Percentiles rank a stretch among this genome's conserved stretches.
Conservation (phyloP, 2,113 vertebrate species). For the Nannospalax galili region DNA sequence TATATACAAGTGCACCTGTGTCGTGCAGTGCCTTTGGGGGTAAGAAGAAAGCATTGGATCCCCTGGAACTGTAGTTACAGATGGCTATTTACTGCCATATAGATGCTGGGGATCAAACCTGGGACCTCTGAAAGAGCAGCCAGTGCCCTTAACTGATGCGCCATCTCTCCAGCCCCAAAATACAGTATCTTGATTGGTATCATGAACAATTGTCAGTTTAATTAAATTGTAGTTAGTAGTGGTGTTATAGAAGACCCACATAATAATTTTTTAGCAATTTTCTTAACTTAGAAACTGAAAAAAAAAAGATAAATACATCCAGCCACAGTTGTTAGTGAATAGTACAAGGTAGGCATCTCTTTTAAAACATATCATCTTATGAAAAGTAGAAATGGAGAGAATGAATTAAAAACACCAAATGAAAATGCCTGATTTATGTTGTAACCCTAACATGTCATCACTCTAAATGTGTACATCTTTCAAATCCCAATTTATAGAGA, state of each 20-base stretch:
- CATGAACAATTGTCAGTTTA: background rate
- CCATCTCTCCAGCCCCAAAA: background rate
- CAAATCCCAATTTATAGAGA: background rate
- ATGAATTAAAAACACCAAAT: background rate
- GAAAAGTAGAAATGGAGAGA: background rate
- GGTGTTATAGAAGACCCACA: background rate
- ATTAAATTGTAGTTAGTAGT: background rate
- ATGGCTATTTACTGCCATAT: too few relatives aligned
- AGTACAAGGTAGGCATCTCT: background rate
- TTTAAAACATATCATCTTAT: background rate
- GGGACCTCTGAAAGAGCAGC: too few relatives aligned
- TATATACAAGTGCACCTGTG: too few relatives aligned
- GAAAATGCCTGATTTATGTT: background rate
- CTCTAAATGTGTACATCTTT: background rate
- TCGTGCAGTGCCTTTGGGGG: too few relatives aligned
- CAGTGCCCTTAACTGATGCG: too few relatives aligned
- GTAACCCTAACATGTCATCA: background rate
- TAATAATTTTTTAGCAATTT: constrained; percentile 6
- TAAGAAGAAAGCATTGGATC: too few relatives aligned
- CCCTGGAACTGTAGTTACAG: background rate
- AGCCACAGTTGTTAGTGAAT: background rate
- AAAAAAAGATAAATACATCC: background rate
- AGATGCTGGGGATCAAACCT: too few relatives aligned
- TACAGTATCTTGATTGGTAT: background rate
- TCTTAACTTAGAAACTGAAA: background rate